A percentile compares a stretch with the other conserved stretches of the same genome.
phyloP scores from a whole-genome alignment of 2,797 vertebrate species.

The Todus mexicanus region DNA sequence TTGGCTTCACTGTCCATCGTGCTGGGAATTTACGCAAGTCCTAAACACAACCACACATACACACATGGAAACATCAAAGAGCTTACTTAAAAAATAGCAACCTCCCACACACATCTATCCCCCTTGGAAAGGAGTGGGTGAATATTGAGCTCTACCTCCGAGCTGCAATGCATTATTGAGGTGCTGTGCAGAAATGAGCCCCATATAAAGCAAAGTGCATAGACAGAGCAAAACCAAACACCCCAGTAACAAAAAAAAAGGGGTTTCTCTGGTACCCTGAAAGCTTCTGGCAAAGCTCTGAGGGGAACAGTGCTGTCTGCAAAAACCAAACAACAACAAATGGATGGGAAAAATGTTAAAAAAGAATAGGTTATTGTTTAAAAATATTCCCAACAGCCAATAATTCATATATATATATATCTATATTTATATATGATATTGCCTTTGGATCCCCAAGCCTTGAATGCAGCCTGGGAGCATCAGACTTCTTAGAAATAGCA shows the following conservation, averaged over 20 bases:
- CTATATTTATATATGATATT: not conserved
- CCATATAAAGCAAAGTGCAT: not conserved
- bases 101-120: not conserved
- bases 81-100: not conserved
- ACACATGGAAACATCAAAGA: not conserved
- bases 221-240: not conserved
- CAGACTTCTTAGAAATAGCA: not conserved
- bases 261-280: not conserved
- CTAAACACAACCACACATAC: not conserved
- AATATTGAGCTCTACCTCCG: not conserved
- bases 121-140: not conserved
- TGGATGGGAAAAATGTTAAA: not conserved
- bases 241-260: not conserved
- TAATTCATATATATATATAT: too few species aligned
- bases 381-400: too few species aligned
- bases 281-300: not conserved
- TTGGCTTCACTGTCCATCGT: not conserved
- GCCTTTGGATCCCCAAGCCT: not conserved
- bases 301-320: not conserved
- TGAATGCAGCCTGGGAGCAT: not conserved
- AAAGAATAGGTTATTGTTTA: not conserved
- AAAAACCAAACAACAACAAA: not conserved
- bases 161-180: not conserved
- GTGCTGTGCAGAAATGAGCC: not conserved
- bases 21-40: not conserved